Base-by-base conservation (phyloP, 1,140 invertebrate species). In the Hypothenemus hampei region DNA sequence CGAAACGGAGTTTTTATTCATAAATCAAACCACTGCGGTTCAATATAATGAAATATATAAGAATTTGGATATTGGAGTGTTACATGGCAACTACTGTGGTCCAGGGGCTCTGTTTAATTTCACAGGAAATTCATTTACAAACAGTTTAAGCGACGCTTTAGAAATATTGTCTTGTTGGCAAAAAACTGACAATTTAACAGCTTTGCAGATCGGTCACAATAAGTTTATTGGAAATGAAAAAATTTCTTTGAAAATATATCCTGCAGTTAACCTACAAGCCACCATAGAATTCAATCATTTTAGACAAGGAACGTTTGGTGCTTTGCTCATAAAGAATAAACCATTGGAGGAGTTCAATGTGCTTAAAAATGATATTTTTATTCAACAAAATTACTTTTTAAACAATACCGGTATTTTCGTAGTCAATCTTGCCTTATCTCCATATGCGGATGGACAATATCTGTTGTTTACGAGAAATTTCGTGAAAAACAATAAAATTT, bases 261-360 rank as follows among this genome's bases (percentile, higher is more conserved):
- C 94, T 1, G 88, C 89, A 1, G 74, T 96, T 3, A 95, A 95
- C 72, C 72, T 92, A 7, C 73, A 84, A 4, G 87, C 82, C 1
- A 71, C 77, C 31, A 86, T 95, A 40, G 89, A 93, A 65, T 88
- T 88, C 68, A 97, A 97, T 75, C 82, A 85, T 58, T 97, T 98
- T 66, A 77, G 78, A 35, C 79, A 84, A 39, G 91, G 96, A 22
- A 73, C 73, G 31, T 87, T 85, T 64, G 94, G 93, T 11, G 87
- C 85, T 13, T 76, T 98, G 21, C 80, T 92, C 22, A 87, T 98
- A 23, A 84, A 87, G 68, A 98, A 97, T 76, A 72, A 84, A 63
- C 71, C 84, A 21, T 72, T 82, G 62, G 81, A 84, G 59, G 87
- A 89, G 69, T 86, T 88, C 61, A 78, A 82, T 74, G 35, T 78